Base-by-base conservation (phyloP, 1,140 invertebrate genomes). In the Radopholus similis region DNA sequence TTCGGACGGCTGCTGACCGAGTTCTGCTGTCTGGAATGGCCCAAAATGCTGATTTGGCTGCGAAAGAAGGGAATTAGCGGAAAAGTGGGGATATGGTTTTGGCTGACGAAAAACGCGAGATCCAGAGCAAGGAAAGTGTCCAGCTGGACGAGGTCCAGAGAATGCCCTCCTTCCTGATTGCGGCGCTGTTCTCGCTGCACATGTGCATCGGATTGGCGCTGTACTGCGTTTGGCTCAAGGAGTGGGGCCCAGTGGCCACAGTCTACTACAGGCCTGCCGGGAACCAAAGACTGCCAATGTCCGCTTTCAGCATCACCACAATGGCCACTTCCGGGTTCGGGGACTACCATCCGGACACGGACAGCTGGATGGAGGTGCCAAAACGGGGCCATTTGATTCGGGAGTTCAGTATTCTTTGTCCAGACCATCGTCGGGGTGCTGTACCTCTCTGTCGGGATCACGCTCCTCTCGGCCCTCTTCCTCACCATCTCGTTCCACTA, bases 251-350 rank as follows among this genome's bases (percentile, higher is more conserved):
- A 21, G 15, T 62, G 4, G 40, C 59, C 11, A 42, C 59, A n/a
- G 15, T 62, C 13, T 62, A 62, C 47, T 62, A 42, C 30, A 62
- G 59, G 59, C 34, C 26, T 21, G 21, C 28, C 23, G 30, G 34
- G 23, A 44, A 47, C 34, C 44, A 23, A 30, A 18, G 3, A 11
- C 8, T 13, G 2, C 28, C 8, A 35, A 60, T 60, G 23, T 23
- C 21, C 15, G 21, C 21, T 62, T 42, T 18, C 30, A 62, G 59
- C 21, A 49, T 62, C 8, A 62, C 59, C 26, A 62, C 59, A 62
- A 62, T 62, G 59, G 59, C 59, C 26, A 62, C 59, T n/a, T 62
- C 59, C 32, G 59, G 59, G 1, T 62, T 62, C 15, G 59, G 59
- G 13, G 59, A 62, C 18, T 62, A 62, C 13, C 59, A 62, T 28